phyloP scores from a whole-genome alignment of 2,797 vertebrate genomes.

The Manis crassicaudata region DNA sequence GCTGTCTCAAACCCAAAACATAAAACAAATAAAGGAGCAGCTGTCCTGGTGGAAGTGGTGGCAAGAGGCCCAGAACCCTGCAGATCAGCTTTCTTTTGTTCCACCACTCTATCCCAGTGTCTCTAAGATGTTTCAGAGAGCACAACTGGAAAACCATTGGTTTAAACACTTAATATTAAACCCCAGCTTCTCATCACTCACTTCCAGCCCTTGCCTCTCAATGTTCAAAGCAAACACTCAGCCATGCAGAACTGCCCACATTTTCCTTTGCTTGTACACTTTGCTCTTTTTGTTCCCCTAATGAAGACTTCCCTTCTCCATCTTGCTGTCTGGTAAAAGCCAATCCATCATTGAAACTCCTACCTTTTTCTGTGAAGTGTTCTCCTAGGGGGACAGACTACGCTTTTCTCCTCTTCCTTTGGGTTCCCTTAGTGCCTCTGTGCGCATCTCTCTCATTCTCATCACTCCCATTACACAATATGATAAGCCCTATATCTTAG shows the following conservation, averaged over 20 bases:
- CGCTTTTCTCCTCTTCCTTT: background rate
- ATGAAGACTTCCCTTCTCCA: background rate
- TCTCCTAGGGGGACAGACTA: background rate
- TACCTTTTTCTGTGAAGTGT: background rate
- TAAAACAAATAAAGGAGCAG: background rate
- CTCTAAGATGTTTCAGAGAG: background rate
- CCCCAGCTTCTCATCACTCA: background rate
- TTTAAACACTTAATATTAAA: slow-evolving; percentile 28
- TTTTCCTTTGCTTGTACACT: background rate
- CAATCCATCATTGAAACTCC: background rate
- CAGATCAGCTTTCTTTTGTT: background rate
- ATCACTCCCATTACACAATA: background rate
- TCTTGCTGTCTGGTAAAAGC: background rate
- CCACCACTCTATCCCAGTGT: background rate
- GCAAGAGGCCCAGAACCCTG: background rate
- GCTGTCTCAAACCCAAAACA: background rate
- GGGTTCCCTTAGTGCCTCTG: background rate
- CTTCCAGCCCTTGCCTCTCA: background rate
- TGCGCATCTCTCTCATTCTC: background rate
- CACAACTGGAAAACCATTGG: background rate
- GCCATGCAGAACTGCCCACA: background rate
- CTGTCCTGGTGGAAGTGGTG: background rate
- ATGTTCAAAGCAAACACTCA: background rate
- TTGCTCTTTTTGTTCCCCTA: background rate
- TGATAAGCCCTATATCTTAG: background rate